Evolutionary conservation across 2,113 vertebrate species (phyloP), one percentile per base, ranked within the genome.

Genomic region (Lathamus discolor): DNA sequence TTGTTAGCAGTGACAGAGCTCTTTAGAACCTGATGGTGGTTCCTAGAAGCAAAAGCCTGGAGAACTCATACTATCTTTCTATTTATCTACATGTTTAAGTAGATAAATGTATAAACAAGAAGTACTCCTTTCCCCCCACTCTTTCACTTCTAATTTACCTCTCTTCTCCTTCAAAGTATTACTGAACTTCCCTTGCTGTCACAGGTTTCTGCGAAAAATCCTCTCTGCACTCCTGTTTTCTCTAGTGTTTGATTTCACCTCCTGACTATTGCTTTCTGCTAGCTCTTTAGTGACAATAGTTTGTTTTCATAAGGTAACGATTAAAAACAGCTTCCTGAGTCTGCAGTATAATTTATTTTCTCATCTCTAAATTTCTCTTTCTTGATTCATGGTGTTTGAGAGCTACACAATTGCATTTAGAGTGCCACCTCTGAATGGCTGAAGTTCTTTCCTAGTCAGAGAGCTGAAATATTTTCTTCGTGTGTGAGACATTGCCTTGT

Each of bases 101-200:
- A 51, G 4, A 15, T 19, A 79, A 41, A 17, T 9, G 4, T 20
- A 29, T 27, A n/a, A 61, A 79, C 27, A 14, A 66, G n/a, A 87
- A 67, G 1, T 48, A 49, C 5, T 13, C 1, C 1, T n/a, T 86
- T 66, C 16, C 22, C 6, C 17, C 2, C 7, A 7, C 10, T 31
- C 5, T 6, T 59, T 11, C 11, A 22, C 13, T 81, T 84, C n/a
- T 48, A 63, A 55, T 78, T 83, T 72, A 27, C 10, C 3, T 79
- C 7, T 51, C 2, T 2, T 15, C 6, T 89, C 7, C 46, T 75
- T 74, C 27, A 51, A 37, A 59, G 5, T 11, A 69, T 84, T 75
- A 22, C 17, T 73, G 29, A 39, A 15, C 14, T 11, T 31, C 5
- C n/a, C 25, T 3, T 66, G 15, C 17, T 62, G 17, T 39, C 29